Evolutionary conservation across 2,113 vertebrate genomes (phyloP).

Genomic region (Ascaphus truei): DNA sequence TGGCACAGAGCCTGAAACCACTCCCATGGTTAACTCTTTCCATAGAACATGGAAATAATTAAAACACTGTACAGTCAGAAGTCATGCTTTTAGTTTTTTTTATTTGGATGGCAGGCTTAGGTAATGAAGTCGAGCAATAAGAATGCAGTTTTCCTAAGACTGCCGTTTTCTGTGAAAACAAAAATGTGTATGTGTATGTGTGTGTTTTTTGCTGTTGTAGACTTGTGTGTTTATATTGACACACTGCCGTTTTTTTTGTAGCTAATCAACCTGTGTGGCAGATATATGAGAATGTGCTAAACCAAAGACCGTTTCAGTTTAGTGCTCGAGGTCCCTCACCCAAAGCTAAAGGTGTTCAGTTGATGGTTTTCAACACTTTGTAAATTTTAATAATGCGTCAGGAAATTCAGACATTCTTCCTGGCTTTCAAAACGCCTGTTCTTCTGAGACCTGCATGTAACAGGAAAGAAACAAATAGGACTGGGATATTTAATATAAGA

Average conservation of each 20-base stretch:
- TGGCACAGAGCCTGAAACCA: constrained; percentile 56
- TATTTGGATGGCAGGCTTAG: too few relatives aligned
- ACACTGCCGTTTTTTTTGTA: constrained; percentile 1
- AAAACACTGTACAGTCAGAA: too few relatives aligned
- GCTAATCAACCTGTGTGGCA: constrained; percentile 7
- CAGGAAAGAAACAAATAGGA: constrained; percentile 11
- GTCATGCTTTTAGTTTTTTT: too few relatives aligned
- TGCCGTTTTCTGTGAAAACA: too few relatives aligned
- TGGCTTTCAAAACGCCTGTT: neutral
- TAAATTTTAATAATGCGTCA: constrained; percentile 21
- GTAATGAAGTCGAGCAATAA: too few relatives aligned
- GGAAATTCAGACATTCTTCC: constrained; percentile 2
- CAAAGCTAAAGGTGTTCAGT: constrained; percentile 16
- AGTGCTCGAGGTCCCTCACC: constrained; percentile 10
- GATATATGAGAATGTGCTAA: constrained; percentile 21
- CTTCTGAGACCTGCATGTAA: constrained; percentile 2
- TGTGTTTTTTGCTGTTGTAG: too few relatives aligned
- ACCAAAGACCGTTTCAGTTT: neutral
- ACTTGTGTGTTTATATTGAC: neutral
- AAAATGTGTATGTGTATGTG: too few relatives aligned
- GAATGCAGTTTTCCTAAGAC: too few relatives aligned
- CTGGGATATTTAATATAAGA: constrained; percentile 3
- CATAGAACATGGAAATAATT: neutral
- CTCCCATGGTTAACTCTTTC: constrained; percentile 59
- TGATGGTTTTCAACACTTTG: constrained; percentile 26